These are phyloP conservation scores for Hemibagrus guttatus DNA, from an alignment of 2,797 vertebrate species.

Conservation along the genomic window DNA sequence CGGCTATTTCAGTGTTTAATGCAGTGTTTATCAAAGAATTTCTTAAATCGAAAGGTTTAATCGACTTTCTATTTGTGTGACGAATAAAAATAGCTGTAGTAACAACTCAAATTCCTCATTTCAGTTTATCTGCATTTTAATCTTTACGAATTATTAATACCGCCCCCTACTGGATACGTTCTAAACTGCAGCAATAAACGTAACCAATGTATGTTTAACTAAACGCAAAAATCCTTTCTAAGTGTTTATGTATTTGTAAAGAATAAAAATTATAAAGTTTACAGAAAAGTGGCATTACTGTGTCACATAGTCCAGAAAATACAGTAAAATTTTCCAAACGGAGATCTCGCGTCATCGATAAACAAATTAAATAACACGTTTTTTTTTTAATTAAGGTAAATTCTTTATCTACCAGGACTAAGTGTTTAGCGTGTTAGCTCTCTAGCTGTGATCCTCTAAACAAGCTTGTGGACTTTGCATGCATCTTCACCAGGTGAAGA, in stretches of 20 bases:
- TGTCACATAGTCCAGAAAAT: not conserved
- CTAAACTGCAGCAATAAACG: not conserved
- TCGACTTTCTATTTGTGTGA: not conserved
- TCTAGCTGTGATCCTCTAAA: conserved; percentile 34
- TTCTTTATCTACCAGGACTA: not conserved
- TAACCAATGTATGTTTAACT: not conserved
- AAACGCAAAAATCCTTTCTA: not conserved
- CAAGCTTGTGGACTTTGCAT: conserved; percentile 70
- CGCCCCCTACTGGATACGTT: not conserved
- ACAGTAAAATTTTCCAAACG: not conserved
- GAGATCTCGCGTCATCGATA: not conserved
- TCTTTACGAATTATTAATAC: not conserved
- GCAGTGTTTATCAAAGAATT: not conserved
- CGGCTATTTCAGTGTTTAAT: not conserved
- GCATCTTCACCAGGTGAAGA: conserved; percentile 70
- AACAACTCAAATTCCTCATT: not conserved
- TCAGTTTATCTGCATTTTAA: not conserved
- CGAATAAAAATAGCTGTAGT: not conserved
- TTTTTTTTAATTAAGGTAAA: not conserved
- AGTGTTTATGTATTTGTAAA: not conserved
- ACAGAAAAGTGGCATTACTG: not conserved
- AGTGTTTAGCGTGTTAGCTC: not conserved
- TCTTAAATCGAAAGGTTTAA: too few relatives aligned
- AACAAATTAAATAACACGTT: not conserved
- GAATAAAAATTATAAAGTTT: not conserved